Percentiles rank a stretch among this genome's conserved stretches.
These are phyloP conservation scores for Sinohyriopsis cumingii DNA, from an alignment of 2,888 invertebrate species.

Conservation along the genomic window DNA sequence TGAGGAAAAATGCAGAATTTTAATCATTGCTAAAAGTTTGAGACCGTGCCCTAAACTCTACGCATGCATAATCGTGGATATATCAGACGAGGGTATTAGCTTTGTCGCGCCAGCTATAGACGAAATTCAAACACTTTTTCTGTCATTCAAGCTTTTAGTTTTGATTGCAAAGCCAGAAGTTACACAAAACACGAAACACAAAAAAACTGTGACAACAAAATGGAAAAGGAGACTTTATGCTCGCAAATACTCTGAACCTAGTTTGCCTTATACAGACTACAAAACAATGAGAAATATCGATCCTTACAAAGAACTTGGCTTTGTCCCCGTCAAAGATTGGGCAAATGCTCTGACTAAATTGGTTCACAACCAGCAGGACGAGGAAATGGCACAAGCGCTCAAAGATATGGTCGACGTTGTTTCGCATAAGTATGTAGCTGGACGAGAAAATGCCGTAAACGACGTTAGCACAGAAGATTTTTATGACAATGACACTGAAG, in stretches of 20 bases:
- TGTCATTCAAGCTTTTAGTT: constrained; percentile 33
- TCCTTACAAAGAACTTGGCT: neutral
- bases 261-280: constrained; percentile 6
- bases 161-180: constrained; percentile 9
- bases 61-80: constrained; percentile 18
- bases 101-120: constrained; percentile 24
- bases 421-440: too few species aligned
- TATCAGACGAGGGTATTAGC: constrained; percentile 22
- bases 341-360: neutral
- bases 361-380: neutral
- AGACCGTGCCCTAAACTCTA: constrained; percentile 20
- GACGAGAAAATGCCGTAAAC: neutral
- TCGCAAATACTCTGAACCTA: constrained; percentile 5
- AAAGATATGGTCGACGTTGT: neutral
- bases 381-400: neutral
- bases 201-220: neutral
- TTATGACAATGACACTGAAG: neutral
- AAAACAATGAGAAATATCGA: neutral
- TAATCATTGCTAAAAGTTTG: constrained; percentile 21
- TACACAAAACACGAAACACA: constrained; percentile 9
- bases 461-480: constrained; percentile 1
- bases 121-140: constrained; percentile 4
- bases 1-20: constrained; percentile 20
- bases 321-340: neutral
- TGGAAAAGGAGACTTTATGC: constrained; percentile 12